Conservation (phyloP, 2,113 vertebrate species). For the Acanthisitta chloris region DNA sequence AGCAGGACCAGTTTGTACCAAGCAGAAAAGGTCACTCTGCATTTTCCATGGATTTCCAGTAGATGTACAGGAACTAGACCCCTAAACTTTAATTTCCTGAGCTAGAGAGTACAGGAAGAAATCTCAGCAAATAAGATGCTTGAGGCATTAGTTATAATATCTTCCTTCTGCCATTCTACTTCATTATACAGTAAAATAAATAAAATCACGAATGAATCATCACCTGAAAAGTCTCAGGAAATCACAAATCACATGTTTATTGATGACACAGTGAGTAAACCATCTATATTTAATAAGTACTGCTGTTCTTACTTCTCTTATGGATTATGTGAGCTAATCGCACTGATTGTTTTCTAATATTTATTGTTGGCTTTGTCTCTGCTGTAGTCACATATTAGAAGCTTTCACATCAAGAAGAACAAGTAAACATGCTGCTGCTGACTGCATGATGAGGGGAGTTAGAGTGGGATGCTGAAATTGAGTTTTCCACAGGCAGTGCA, state of each 20-base stretch:
- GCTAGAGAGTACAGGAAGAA: neutral
- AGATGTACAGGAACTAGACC: neutral
- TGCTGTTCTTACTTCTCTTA: neutral
- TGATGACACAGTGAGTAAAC: neutral
- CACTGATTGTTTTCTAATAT: neutral
- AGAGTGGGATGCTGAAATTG: neutral
- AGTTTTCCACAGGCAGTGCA: neutral
- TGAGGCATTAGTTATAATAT: neutral
- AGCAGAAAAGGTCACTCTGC: neutral
- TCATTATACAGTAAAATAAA: neutral
- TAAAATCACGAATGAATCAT: neutral
- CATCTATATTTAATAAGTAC: neutral
- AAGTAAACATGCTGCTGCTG: neutral
- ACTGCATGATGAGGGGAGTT: neutral
- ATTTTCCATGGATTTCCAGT: neutral
- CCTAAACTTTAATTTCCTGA: neutral
- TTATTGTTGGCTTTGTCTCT: neutral
- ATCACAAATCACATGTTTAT: neutral
- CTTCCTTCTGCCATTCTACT: neutral
- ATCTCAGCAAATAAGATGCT: neutral
- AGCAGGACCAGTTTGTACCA: neutral
- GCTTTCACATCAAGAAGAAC: neutral
- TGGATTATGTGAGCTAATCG: neutral
- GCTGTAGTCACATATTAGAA: neutral
- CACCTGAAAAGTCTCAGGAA: neutral